Evolutionary conservation across 1,140 invertebrate species (phyloP).

Genomic region (Drosophila arizonae): DNA sequence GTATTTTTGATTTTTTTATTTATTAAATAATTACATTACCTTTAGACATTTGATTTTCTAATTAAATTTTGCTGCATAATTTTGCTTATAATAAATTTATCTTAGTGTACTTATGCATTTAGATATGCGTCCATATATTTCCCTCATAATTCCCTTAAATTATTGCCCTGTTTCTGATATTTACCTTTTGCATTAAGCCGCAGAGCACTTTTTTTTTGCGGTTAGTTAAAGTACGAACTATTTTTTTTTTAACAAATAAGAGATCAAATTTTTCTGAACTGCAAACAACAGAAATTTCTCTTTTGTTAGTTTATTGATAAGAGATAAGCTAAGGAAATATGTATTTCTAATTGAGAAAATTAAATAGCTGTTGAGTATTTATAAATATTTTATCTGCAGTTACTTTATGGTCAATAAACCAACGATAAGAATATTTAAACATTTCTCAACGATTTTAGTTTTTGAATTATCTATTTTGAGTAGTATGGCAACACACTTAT

Average conservation of each 20-base stretch:
- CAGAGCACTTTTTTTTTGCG: constrained; percentile 45
- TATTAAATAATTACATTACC: too few species aligned
- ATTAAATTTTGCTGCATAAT: too few species aligned
- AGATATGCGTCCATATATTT: constrained; percentile 2
- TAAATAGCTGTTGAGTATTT: background rate
- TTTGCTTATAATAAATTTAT: background rate
- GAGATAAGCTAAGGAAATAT: background rate
- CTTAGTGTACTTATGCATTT: background rate
- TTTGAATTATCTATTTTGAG: constrained; percentile 2
- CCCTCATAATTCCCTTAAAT: constrained; percentile 37
- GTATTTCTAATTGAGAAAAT: background rate
- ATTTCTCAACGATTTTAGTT: background rate
- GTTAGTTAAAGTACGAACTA: constrained; percentile 67
- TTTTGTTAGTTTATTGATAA: constrained; percentile 14
- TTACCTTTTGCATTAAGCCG: constrained; percentile 62
- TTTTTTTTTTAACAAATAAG: constrained; percentile 62
- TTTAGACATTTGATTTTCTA: too few species aligned
- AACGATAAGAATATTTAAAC: background rate
- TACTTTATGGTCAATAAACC: background rate
- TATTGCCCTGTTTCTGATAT: constrained; percentile 43
- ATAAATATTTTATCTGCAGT: background rate
- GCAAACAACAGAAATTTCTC: background rate
- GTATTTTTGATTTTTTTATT: too few species aligned
- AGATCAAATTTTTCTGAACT: constrained; percentile 31
- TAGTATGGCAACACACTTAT: constrained; percentile 7